Evolutionary conservation across 2,888 invertebrate species (phyloP), one percentile per base, ranked within the genome.

Genomic region (Vannuccia rotundouncinata): DNA sequence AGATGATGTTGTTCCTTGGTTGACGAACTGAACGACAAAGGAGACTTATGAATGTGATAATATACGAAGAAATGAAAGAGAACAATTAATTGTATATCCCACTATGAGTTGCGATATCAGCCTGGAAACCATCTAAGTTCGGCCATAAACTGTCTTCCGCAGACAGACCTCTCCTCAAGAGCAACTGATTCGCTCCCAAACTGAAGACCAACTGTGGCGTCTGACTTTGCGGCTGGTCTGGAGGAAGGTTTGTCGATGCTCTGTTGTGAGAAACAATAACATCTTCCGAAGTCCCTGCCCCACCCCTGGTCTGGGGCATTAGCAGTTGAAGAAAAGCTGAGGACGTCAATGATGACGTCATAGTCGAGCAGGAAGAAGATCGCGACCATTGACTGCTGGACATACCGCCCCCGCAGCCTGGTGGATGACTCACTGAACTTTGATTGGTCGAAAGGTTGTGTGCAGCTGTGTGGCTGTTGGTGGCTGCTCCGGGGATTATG

Each of bases 131-230:
- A 27, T 66, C 66, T 22, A 66, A 22, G 25, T 66, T 5, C 22
- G 66, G 66, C 66, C 66, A 66, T 27, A 66, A 66, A 66, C 22
- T 66, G 66, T 66, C 66, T 2, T 22, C 66, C 13, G 66, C 66
- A 2, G 66, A 66, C 10, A 66, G 10, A 5, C 66, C 66, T 2
- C 22, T 2, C 22, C 66, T 5, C 5, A 22, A 2, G 22, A 66
- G 66, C 66, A 66, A 13, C 66, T 66, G 66, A 22, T 27, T 13
- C 66, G 66, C 22, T 22, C 66, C 66, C 2, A 66, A 22, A 27
- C 10, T 2, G 66, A 13, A 66, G 10, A 2, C 25, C 66, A 66
- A 13, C 5, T 66, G 5, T 45, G 5, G 45, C 45, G n/a, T n/a
- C n/a, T n/a, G n/a, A n/a, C n/a, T n/a, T n/a, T 45, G 45, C 10